Conservation (phyloP, 2,888 invertebrate species). For the Agrochola lychnidis region DNA sequence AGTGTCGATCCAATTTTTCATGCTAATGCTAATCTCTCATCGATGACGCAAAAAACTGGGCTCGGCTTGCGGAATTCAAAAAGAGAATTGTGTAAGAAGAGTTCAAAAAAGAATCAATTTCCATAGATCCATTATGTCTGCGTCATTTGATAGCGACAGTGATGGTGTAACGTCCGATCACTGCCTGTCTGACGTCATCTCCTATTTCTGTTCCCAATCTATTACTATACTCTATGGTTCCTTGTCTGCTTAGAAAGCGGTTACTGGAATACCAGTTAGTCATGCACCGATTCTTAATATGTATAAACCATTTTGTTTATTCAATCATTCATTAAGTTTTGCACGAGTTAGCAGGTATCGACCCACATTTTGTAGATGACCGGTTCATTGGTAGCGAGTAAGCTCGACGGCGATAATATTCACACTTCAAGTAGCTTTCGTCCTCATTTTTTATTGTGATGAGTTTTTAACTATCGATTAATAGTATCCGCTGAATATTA, state of each 20-base stretch:
- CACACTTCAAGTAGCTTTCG: slow-evolving; percentile 38
- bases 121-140: slow-evolving; percentile 54
- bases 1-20: neutral
- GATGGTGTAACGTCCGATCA: slow-evolving; percentile 55
- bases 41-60: slow-evolving; percentile 6
- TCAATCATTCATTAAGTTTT: slow-evolving; percentile 59
- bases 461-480: slow-evolving; percentile 25
- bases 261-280: slow-evolving; percentile 62
- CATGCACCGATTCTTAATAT: slow-evolving; percentile 59
- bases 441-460: slow-evolving; percentile 36
- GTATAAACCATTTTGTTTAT: slow-evolving; percentile 54
- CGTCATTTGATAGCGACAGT: slow-evolving; percentile 55
- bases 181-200: slow-evolving; percentile 58
- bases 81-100: slow-evolving; percentile 51
- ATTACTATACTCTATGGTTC: too few species aligned
- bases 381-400: slow-evolving; percentile 39
- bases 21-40: slow-evolving; percentile 4
- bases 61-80: slow-evolving; percentile 39
- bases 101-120: slow-evolving; percentile 34
- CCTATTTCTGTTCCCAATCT: slow-evolving; percentile 62
- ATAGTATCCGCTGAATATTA: slow-evolving; percentile 3
- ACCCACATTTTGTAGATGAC: slow-evolving; percentile 43
- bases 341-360: slow-evolving; percentile 50
- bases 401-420: slow-evolving; percentile 29
- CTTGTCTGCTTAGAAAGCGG: slow-evolving; percentile 62